Base-by-base conservation (phyloP, 1,140 invertebrate species). In the Vollenhovia emeryi region DNA sequence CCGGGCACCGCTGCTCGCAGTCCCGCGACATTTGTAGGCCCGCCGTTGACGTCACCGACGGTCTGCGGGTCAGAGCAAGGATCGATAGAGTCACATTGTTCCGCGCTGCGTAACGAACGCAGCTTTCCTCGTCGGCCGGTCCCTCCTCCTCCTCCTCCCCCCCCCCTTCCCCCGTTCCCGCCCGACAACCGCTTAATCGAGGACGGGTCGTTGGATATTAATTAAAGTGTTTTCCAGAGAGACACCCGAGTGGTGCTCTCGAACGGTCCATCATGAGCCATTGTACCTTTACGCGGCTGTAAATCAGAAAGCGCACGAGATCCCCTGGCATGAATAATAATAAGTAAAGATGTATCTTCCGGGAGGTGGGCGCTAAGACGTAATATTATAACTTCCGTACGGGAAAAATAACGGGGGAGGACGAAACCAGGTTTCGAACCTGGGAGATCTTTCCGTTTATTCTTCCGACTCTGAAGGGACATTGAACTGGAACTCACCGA, bases 1-100 rank as follows among this genome's bases (percentile, higher is more conserved):
- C 98, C 0, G 98, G 97, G 93, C 98, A 99, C 33, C 97, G 96
- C 91, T 97, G 97, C 83, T 96, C 95, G 90, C 98, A 98, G 86
- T 98, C 96, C 21, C 96, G 96, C 48, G 96, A 95, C 89, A 96
- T 93, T 33, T 96, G 96, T 86, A 96, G 95, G 2, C 96, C 95
- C 9, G 95, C 96, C 4, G 95, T 91, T 3, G 94, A 84, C 27
- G 92, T 93, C 62, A 93, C 90, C 43, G 93, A 87, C 55, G 94
- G 92, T 87, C 95, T 95, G 91, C 4, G 45, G 62, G 52, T 24
- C 71, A 84, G 57, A 71, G 24, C n/a, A 6, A 80, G 36, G 66
- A 82, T 82, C 78, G 66, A 82, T 82, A 82, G n/a, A 82, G 50
- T 82, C 45, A 73, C 73, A 82, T 82, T 82, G 78, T 73, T 73